Percentiles rank a stretch among this genome's conserved stretches.
Evolutionary conservation across 1,140 invertebrate species (phyloP).

Genomic region (Trichogramma pretiosum): DNA sequence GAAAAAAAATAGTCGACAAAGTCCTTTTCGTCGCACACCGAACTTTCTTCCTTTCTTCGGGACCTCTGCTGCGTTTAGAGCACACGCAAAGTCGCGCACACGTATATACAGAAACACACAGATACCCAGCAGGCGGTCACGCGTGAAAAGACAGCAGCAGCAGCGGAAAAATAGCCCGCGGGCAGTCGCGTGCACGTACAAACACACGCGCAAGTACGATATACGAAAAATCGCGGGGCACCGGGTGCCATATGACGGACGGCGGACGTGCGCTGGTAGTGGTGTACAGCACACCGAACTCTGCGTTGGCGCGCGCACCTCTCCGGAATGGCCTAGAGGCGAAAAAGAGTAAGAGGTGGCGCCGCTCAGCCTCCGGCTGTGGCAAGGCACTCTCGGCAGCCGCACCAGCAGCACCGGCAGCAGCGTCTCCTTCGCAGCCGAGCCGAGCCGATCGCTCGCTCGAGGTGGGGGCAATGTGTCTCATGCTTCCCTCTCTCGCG

Average conservation of each 20-base stretch:
- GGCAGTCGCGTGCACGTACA: conserved; percentile 21
- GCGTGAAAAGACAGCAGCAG: too few species aligned
- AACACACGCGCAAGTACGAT: conserved; percentile 26
- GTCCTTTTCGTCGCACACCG: too few species aligned
- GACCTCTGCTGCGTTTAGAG: too few species aligned
- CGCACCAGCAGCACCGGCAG: conserved; percentile 38
- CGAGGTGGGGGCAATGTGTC: conserved; percentile 41
- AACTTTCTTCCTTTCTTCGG: too few species aligned
- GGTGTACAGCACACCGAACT: conserved; percentile 26
- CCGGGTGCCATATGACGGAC: conserved; percentile 13
- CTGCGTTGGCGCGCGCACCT: conserved; percentile 43
- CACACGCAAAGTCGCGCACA: too few species aligned
- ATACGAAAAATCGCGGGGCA: conserved; percentile 32
- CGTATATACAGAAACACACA: background rate
- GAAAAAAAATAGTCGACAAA: too few species aligned
- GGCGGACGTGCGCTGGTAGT: conserved; percentile 13
- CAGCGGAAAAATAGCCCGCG: too few species aligned
- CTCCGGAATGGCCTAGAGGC: conserved; percentile 47
- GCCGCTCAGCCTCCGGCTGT: conserved; percentile 8
- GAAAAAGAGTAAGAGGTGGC: conserved; percentile 38
- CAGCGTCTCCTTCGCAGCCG: conserved; percentile 25
- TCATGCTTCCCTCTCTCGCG: conserved; percentile 18
- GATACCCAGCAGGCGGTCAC: too few species aligned
- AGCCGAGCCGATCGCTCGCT: conserved; percentile 40
- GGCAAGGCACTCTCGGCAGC: background rate